These are phyloP conservation scores for Pantherophis vulpinus DNA, from an alignment of 2,797 vertebrate genomes.

Conservation along the genomic window DNA sequence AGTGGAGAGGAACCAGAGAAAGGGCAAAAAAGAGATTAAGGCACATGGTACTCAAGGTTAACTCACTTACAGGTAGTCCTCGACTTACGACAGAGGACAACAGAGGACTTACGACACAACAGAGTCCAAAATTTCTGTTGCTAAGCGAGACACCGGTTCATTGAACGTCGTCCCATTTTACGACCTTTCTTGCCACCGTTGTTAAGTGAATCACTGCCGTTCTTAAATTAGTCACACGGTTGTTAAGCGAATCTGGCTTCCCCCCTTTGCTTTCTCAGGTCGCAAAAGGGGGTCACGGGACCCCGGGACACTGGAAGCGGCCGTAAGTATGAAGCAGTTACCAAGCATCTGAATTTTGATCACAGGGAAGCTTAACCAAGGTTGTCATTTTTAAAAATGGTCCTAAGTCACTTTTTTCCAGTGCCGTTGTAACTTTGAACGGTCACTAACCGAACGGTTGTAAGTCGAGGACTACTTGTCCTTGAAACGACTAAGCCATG, in stretches of 20 bases:
- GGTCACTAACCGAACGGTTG: too few species aligned
- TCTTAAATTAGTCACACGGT: background rate
- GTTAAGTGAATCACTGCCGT: background rate
- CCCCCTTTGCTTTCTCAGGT: background rate
- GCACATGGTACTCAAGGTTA: conserved; percentile 53
- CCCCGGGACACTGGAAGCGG: too few species aligned
- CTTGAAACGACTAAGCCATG: background rate
- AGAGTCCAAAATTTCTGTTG: background rate
- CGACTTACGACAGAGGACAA: background rate
- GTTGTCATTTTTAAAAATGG: too few species aligned
- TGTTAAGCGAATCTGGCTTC: too few species aligned
- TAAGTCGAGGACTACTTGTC: too few species aligned
- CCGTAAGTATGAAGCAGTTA: too few species aligned
- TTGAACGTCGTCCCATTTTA: background rate
- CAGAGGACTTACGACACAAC: background rate
- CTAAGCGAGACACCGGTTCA: background rate
- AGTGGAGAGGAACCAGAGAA: conserved; percentile 23
- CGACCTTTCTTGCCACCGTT: background rate
- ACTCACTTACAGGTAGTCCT: background rate
- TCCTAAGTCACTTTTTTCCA: too few species aligned
- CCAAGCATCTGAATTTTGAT: too few species aligned
- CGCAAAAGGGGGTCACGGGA: too few species aligned
- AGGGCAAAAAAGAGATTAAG: conserved; percentile 41
- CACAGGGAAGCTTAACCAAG: too few species aligned
- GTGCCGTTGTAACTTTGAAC: too few species aligned